Conservation (phyloP, 2,888 invertebrate genomes). For the Spatulosminthurus flaviceps region DNA sequence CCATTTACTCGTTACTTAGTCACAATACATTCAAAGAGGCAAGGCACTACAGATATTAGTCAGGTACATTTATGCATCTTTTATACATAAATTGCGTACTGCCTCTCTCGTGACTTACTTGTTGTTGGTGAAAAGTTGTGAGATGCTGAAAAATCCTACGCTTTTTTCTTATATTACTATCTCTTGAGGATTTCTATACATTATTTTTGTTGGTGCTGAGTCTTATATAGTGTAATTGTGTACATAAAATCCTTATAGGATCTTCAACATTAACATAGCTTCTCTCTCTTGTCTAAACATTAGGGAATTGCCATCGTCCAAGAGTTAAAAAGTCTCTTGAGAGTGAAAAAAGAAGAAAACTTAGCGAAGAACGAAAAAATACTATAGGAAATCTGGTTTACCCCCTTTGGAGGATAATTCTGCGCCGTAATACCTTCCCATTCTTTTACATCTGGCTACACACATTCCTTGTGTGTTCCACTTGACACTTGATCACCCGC, state of each 20-base stretch:
- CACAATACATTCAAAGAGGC: neutral
- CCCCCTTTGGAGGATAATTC: slow-evolving; percentile 37
- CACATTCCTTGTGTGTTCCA: slow-evolving; percentile 40
- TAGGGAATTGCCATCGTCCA: slow-evolving; percentile 22
- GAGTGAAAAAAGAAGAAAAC: slow-evolving; percentile 6
- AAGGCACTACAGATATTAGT: neutral
- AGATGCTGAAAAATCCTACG: neutral
- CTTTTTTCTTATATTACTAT: too few species aligned
- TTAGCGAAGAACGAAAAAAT: neutral
- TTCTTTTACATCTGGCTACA: slow-evolving; percentile 25
- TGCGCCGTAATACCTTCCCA: slow-evolving; percentile 35
- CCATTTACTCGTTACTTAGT: neutral
- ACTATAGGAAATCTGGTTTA: slow-evolving; percentile 5
- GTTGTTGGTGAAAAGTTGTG: slow-evolving; percentile 26
- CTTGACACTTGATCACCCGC: slow-evolving; percentile 46
- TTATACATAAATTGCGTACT: neutral
- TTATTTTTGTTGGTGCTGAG: neutral
- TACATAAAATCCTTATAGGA: too few species aligned
- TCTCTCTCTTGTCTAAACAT: neutral
- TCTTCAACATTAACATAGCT: neutral
- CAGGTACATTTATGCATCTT: slow-evolving; percentile 12
- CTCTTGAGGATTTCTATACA: too few species aligned
- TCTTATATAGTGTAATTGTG: neutral
- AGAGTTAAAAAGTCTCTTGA: neutral
- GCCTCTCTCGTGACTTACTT: slow-evolving; percentile 6